Percentiles rank a stretch among this genome's conserved stretches.
These are phyloP conservation scores for Morone chrysops DNA, from an alignment of 2,113 vertebrate genomes.

Conservation along the genomic window DNA sequence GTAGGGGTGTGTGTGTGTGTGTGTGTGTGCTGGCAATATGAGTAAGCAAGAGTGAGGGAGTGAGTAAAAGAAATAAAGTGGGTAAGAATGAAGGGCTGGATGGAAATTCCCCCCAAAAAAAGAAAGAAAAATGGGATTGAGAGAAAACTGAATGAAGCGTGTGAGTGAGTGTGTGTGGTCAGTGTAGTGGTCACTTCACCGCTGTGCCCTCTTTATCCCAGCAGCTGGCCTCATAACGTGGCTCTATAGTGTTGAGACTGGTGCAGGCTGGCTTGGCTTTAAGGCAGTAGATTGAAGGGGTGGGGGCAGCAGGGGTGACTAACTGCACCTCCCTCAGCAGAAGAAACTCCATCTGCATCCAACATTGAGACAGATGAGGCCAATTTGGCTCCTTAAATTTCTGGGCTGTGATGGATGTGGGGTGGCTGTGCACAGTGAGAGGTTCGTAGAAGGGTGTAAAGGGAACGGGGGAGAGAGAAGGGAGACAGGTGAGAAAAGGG, in stretches of 20 bases:
- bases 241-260: constrained; percentile 41
- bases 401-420: constrained; percentile 99
- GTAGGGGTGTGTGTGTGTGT: constrained; percentile 34
- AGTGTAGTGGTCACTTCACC: constrained; percentile 76
- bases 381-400: constrained; percentile 99
- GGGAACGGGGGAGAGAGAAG: constrained; percentile 87
- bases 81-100: constrained; percentile 33
- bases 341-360: constrained; percentile 99
- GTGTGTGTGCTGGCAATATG: constrained; percentile 29
- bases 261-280: constrained; percentile 54
- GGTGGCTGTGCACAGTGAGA: constrained; percentile 87
- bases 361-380: constrained; percentile 99
- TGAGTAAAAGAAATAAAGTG: constrained; percentile 45
- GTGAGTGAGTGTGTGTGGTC: constrained; percentile 69
- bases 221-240: constrained; percentile 48
- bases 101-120: constrained; percentile 37
- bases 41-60: constrained; percentile 48
- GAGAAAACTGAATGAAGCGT: constrained; percentile 61
- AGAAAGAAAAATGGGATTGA: constrained; percentile 63
- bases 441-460: constrained; percentile 91
- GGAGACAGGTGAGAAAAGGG: constrained; percentile 67
- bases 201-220: constrained; percentile 64
- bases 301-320: constrained; percentile 93
- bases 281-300: constrained; percentile 80
- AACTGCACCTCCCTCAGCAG: constrained; percentile 96